Base-by-base conservation (phyloP, 2,797 vertebrate species). In the Meda fulgida region DNA sequence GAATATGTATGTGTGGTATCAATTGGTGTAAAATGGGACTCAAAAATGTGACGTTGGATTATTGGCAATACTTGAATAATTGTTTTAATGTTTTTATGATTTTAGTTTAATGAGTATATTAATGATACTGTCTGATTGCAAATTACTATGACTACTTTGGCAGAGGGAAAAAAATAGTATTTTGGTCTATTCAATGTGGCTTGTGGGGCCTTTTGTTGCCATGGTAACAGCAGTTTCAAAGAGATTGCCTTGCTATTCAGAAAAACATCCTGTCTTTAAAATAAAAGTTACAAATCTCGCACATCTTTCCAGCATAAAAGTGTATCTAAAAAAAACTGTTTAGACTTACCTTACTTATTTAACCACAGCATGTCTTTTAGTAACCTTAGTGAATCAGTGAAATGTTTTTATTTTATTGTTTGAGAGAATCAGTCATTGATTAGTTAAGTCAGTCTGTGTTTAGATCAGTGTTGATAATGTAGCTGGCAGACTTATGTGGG, bases 401-500 rank as follows among this genome's bases (percentile, higher is more conserved):
- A 26, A 40, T 58, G 8, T 13, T 23, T 46, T 46, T 46, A 72
- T 72, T 58, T 53, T n/a, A 48, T 38, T 23, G 7, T 58, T 55
- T 36, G 16, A 26, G 58, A 75, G 60, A 75, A 48, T 13, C 36
- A 60, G 21, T 77, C 48, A 85, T 34, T 31, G 70, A 87, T n/a
- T 67, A 55, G 72, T 75, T 58, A 77, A 85, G 29, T n/a, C 26
- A 65, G 71, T 55, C 43, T 80, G 53, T 53, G 60, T 70, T 34
- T 43, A 43, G 48, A 78, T 73, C 77, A 78, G 31, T 34, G 70
- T 38, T 67, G 69, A 73, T 75, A 26, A 19, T 72, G 55, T 78
- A 86, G 92, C 89, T 92, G 93, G 91, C 93, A 85, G 88, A 4
- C 23, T 3, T 83, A 71, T 94, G 88, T 94, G 92, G 95, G 94